Evolutionary conservation across 2,888 invertebrate genomes (phyloP), one percentile per base, ranked within the genome.

Genomic region (Exocentrus adspersus): DNA sequence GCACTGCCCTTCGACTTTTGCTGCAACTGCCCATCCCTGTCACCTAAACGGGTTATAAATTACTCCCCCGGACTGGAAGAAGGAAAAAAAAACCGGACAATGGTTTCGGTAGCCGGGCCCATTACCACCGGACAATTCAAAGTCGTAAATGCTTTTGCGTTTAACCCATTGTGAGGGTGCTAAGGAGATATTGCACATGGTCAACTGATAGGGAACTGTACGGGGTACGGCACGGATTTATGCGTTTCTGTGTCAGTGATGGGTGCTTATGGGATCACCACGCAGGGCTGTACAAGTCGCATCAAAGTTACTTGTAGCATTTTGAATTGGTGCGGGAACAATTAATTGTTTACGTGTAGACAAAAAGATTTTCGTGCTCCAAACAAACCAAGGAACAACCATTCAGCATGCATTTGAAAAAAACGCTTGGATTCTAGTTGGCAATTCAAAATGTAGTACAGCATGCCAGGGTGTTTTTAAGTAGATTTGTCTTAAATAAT

Each of bases 121-220:
- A n/a, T n/a, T n/a, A 42, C 42, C 42, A 42, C 62, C 54, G 71
- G 70, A 76, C 74, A 77, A 77, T 65, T 63, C 57, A 62, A 32
- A 63, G 73, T 75, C 76, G 67, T 78, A 77, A 78, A 77, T 74
- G 75, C 65, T 73, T 70, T 67, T 77, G 76, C 77, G 77, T 77
- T 77, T 77, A 77, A 77, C 76, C 76, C 76, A 76, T 77, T 77
- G 77, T 76, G 6, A 9, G 43, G 21, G 54, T 53, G 53, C 53
- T 32, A 48, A 48, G 48, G 28, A 24, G 48, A 14, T 48, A 28
- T 20, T 57, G 61, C 63, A 63, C 61, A 63, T 63, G 63, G 66
- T 58, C 50, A 53, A 46, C 58, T 32, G 58, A 54, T 57, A 17
- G 50, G 43, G 41, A 42, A 53, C 50, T 60, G 48, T 30, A 24